A percentile compares a stretch with the other conserved stretches of the same genome.
phyloP scores from a whole-genome alignment of 2,797 vertebrate genomes.

The Capromys pilorides region DNA sequence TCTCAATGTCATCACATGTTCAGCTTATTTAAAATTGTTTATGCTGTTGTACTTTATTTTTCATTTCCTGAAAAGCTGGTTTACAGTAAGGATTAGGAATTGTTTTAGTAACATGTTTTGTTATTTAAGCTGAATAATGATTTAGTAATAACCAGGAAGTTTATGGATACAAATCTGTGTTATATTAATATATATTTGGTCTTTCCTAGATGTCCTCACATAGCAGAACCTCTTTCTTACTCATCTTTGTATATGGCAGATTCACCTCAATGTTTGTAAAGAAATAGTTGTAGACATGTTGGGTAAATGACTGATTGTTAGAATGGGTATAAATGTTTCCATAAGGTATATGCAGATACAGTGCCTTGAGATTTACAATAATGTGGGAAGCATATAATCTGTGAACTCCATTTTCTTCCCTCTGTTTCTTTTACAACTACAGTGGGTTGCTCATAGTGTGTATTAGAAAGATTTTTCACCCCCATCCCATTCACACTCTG shows the following conservation, averaged over 20 bases:
- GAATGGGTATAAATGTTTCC: neutral
- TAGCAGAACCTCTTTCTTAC: neutral
- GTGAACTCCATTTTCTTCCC: neutral
- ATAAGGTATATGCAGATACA: neutral
- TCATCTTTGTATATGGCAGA: neutral
- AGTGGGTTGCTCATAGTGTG: neutral
- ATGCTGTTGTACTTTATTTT: neutral
- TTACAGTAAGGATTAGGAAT: neutral
- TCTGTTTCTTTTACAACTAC: neutral
- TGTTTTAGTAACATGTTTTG: neutral
- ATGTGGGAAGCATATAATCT: neutral
- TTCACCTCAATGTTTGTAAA: neutral
- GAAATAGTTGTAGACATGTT: neutral
- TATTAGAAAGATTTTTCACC: neutral
- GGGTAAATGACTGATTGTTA: neutral
- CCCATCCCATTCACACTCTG: neutral
- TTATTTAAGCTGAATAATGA: conserved; percentile 31
- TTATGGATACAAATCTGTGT: neutral
- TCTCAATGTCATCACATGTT: neutral
- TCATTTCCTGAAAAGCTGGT: neutral
- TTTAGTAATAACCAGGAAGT: neutral
- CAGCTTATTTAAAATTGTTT: neutral
- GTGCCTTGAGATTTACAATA: neutral
- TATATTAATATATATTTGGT: neutral
- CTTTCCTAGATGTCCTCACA: neutral